These are phyloP conservation scores for Lynx canadensis DNA, from an alignment of 2,113 vertebrate genomes.

Conservation along the genomic window DNA sequence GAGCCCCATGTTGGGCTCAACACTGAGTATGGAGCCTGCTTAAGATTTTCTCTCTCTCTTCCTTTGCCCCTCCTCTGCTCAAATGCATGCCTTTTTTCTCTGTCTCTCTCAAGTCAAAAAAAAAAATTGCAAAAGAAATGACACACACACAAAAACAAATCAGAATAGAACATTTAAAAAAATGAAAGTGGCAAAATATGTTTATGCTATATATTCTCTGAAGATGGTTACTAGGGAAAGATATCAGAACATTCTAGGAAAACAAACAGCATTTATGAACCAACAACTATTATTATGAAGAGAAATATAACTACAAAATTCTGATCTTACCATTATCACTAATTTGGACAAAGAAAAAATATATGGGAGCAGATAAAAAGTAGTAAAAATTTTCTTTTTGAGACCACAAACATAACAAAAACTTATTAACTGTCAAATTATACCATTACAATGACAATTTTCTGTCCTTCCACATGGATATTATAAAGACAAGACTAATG, in stretches of 20 bases:
- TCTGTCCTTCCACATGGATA: not conserved
- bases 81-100: too few relatives aligned
- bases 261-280: not conserved
- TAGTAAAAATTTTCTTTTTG: not conserved
- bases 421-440: not conserved
- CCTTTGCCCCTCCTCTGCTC: too few relatives aligned
- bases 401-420: not conserved
- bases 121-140: not conserved
- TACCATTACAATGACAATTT: not conserved
- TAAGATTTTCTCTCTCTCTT: too few relatives aligned
- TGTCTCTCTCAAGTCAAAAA: too few relatives aligned
- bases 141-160: not conserved
- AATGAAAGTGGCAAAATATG: not conserved
- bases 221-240: not conserved
- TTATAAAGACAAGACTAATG: not conserved
- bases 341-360: not conserved
- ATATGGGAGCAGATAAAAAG: not conserved
- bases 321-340: not conserved
- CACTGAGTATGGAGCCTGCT: too few relatives aligned
- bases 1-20: too few relatives aligned
- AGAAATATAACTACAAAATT: not conserved
- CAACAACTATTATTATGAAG: not conserved
- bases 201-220: not conserved
- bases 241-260: not conserved
- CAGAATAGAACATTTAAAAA: not conserved